Evolutionary conservation across 2,888 invertebrate species (phyloP).

Genomic region (Epinotia nisella): DNA sequence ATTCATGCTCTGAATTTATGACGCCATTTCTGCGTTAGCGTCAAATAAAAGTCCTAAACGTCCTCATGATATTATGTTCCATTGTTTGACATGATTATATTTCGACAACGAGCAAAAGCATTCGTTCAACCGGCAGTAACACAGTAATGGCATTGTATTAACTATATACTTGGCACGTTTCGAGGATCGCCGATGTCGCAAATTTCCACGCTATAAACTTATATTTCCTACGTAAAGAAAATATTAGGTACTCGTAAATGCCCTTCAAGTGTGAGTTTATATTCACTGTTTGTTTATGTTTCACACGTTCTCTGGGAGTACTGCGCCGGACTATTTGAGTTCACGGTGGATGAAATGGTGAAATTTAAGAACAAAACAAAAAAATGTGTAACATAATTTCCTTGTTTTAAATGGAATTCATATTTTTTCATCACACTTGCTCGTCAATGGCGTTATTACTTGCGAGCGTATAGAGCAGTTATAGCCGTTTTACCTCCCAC

Average conservation of each 20-base stretch:
- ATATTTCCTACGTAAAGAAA: conserved; percentile 38
- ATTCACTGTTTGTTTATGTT: conserved; percentile 38
- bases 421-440: no score
- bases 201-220: conserved; percentile 39
- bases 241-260: conserved; percentile 41
- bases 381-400: no score
- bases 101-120: conserved; percentile 1
- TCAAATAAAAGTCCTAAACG: neutral
- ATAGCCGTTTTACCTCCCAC: no score
- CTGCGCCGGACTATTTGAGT: neutral
- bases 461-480: no score
- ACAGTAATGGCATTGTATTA: conserved; percentile 4
- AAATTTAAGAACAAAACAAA: no score
- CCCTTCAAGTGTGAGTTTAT: conserved; percentile 30
- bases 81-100: conserved; percentile 23
- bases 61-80: conserved; percentile 7
- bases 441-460: no score
- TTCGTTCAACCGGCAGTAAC: neutral
- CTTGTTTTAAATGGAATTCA: no score
- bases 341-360: no score
- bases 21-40: neutral
- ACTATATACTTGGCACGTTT: conserved; percentile 35
- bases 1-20: neutral
- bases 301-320: conserved; percentile 19
- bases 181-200: conserved; percentile 21